Conservation (phyloP, 23 tunicate species). For the Pegea sp. region DNA sequence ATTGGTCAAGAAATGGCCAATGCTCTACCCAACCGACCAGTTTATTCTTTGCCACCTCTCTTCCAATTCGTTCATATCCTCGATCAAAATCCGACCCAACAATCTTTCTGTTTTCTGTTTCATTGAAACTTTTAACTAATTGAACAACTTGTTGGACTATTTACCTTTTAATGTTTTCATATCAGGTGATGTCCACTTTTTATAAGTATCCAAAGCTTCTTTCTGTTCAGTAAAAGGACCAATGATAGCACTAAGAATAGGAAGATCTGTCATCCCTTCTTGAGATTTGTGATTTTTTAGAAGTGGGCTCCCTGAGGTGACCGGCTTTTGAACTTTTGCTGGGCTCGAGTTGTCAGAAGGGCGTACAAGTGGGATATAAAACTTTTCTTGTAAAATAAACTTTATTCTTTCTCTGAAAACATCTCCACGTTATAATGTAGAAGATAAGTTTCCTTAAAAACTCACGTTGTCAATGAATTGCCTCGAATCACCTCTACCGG, state of each 20-base stretch:
- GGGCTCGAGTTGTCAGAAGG: constrained; percentile 43
- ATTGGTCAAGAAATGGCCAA: constrained; percentile 62
- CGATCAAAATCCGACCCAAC: constrained; percentile 30
- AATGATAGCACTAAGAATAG: constrained; percentile 43
- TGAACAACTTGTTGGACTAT: neutral
- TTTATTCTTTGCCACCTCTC: constrained; percentile 20
- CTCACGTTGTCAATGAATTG: too few relatives aligned
- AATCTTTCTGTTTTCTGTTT: neutral
- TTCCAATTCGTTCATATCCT: constrained; percentile 73
- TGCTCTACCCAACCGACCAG: constrained; percentile 49
- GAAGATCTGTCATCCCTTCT: too few relatives aligned
- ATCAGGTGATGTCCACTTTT: constrained; percentile 39
- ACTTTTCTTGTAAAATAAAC: constrained; percentile 20
- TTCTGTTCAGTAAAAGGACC: too few relatives aligned
- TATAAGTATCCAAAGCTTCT: constrained; percentile 22
- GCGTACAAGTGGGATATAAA: constrained; percentile 58
- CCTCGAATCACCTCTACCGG: too few relatives aligned
- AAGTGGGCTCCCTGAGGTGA: constrained; percentile 1
- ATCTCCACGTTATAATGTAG: too few relatives aligned
- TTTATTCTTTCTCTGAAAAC: constrained; percentile 9
- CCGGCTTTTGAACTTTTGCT: constrained; percentile 25
- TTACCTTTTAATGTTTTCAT: neutral
- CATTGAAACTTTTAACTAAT: neutral
- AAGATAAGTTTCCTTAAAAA: too few relatives aligned
- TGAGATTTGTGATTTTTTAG: too few relatives aligned